Evolutionary conservation across 1,140 invertebrate genomes (phyloP), one percentile per base, ranked within the genome.

Genomic region (Eupristina koningsbergeri): DNA sequence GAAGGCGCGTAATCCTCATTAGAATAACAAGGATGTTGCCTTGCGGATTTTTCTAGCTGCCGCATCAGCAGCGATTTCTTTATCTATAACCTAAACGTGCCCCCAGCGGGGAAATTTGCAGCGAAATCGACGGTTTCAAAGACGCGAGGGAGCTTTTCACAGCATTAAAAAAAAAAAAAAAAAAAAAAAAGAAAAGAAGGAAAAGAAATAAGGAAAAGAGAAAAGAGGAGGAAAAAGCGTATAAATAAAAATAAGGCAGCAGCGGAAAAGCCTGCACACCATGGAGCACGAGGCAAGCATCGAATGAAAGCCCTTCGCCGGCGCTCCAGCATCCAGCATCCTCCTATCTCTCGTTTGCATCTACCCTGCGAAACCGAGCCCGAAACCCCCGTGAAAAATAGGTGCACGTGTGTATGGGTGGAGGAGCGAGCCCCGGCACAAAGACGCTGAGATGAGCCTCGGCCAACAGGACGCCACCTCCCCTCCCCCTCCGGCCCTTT

Each of bases 371-470:
- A 17, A 17, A 9, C 8, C 9, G 8, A 8, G 8, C 8, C 47
- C 36, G 67, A 36, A 17, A 71, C 15, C 67, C 67, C 36, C 9
- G n/a, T 71, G 67, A 75, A 75, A 75, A 50, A 75, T 75, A 75
- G 45, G 45, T 26, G n/a, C 73, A 75, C 47, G 73, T 75, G 73
- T 29, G 45, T 75, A 45, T 29, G 45, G 15, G n/a, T 5, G 73
- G 17, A 22, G 11, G 63, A 67, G 34, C 22, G 53, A 5, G n/a
- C n/a, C n/a, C n/a, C 26, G 22, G 53, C 53, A 58, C 53, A 50
- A 50, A 50, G 47, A 50, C 63, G 19, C 63, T 15, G 2, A 31
- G 22, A 26, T 58, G 26, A 19, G 47, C 53, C 3, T 5, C 3
- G 11, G 7, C 19, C 53, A 0, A 26, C 2, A 0, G 5, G 41